phyloP scores from a whole-genome alignment of 2,113 vertebrate genomes.

The Callipepla squamata region DNA sequence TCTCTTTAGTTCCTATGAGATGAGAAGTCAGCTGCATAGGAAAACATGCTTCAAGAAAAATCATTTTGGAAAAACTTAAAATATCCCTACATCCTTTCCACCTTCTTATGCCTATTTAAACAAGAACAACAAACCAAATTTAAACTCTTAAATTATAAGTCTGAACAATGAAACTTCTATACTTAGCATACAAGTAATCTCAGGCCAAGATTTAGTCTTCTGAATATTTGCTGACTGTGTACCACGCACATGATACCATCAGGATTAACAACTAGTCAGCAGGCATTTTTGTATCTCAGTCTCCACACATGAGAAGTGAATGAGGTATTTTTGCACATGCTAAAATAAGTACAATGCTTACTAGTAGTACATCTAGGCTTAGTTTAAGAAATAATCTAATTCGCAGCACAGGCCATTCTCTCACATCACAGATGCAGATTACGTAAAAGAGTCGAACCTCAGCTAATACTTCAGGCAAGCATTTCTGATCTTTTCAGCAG shows the following conservation, averaged over 20 bases:
- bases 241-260: constrained; percentile 12
- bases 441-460: not conserved
- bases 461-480: not conserved
- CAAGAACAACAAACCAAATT: not conserved
- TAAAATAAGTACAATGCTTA: not conserved
- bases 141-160: constrained; percentile 4
- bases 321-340: not conserved
- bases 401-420: not conserved
- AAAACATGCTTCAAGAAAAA: constrained; percentile 2
- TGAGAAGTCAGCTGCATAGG: not conserved
- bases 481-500: not conserved
- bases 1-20: not conserved
- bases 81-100: not conserved
- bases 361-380: not conserved
- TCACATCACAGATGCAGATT: not conserved
- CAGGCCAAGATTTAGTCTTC: constrained; percentile 11
- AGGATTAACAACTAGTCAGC: constrained; percentile 9
- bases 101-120: constrained; percentile 8
- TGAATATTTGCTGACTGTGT: not conserved
- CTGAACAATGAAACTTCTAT: constrained; percentile 38
- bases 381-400: not conserved
- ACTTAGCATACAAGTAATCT: not conserved
- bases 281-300: not conserved
- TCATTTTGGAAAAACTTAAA: constrained; percentile 17
- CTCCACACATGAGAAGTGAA: not conserved